Base-by-base conservation (phyloP, 2,113 vertebrate species). In the Pluvialis apricaria region DNA sequence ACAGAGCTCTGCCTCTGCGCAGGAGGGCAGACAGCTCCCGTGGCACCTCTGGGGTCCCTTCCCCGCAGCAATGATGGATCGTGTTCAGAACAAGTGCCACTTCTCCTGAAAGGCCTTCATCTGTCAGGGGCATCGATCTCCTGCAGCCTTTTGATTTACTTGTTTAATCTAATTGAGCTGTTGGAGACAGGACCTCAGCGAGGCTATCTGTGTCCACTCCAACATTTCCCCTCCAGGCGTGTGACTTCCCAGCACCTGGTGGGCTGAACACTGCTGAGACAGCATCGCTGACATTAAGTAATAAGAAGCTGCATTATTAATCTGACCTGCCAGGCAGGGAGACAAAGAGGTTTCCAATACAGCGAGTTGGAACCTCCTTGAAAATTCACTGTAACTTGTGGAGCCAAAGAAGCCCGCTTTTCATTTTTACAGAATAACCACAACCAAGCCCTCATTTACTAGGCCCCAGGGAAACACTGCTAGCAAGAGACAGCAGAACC, bases 141-240 rank as follows among this genome's bases (percentile, higher is more conserved):
- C 89, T 69, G 76, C 69, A 81, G 86, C 77, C 21, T 89, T 91
- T 90, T 95, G 94, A 94, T 96, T 95, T 89, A 93, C 55, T 81
- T 60, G 66, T 93, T 92, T 86, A 73, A 78, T 86, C 83, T 86
- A 94, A 93, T 73, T 40, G 69, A 81, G 64, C 55, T 82, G 66
- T 19, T 92, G 70, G 69, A 91, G 82, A 77, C 42, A 61, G 88
- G 65, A 26, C 44, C 51, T 76, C n/a, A 8, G 47, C 1, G 4
- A 57, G 57, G 40, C 54, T 83, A 14, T 11, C 72, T 9, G 21
- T 69, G 84, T 40, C 72, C 70, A 82, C 61, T 44, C 73, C 66
- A 54, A 66, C 36, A 32, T 47, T 36, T 92, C 73, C 75, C 31
- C 34, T 90, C 20, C 81, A 64, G 69, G 40, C 64, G 40, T 0